Base-by-base conservation (phyloP, 2,113 vertebrate species). In the Mobula hypostoma region DNA sequence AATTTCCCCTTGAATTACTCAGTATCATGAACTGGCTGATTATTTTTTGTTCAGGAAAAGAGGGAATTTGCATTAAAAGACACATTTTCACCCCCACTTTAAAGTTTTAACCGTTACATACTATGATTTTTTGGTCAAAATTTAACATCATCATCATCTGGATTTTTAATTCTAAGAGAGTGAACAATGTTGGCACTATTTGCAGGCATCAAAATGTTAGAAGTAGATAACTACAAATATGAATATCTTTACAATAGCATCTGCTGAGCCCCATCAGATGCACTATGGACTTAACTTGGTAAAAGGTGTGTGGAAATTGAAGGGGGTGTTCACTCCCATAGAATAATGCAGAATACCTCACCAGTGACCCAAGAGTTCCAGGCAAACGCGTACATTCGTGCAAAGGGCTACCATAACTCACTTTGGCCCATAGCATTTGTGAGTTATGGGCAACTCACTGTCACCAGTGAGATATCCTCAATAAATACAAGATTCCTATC, bases 401-500 rank as follows among this genome's bases (percentile, higher is more conserved):
- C 91, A 72, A 93, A 93, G 32, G 66, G 72, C 70, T 70, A 92
- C 36, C 36, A 72, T 93, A 93, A 93, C 91, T 74, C 90, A 93
- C 91, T 93, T 7, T 21, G 24, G 40, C 70, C 68, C 70, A 74
- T 21, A 56, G 91, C 70, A 93, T 93, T 93, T 93, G 90, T 48
- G 68, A 76, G 91, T 93, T 93, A 93, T 74, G 91, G 91, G 36
- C 91, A 93, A 93, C 91, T 93, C 91, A 93, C 68, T 93, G 91
- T 74, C 91, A 93, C 91, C 91, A 48, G 91, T 76, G 91, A 93
- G 91, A 93, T 93, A 93, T 93, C 91, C 91, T 93, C 68, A 93
- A 27, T 48, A 68, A 40, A 93, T 29, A 56, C 9, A 21, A 72
- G 70, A 74, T 93, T 93, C 72, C 36, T 93, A 70, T 36, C 48